Conservation (phyloP, 2,888 invertebrate genomes). For the Sinohyriopsis cumingii region DNA sequence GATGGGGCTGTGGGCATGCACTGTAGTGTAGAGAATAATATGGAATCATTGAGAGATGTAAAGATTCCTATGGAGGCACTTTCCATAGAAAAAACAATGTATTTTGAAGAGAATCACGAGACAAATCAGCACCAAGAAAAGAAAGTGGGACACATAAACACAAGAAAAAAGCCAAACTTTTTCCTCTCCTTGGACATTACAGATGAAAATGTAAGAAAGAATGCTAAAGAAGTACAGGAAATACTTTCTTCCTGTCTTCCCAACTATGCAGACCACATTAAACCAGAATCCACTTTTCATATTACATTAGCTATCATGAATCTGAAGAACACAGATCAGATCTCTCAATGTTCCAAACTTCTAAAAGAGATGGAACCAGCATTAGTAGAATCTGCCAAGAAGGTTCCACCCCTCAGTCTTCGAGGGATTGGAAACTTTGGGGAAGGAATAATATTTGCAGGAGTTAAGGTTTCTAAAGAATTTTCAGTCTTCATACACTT, state of each 20-base stretch:
- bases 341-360: constrained; percentile 46
- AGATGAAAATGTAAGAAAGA: constrained; percentile 50
- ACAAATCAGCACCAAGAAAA: not conserved
- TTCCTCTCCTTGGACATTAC: constrained; percentile 70
- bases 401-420: constrained; percentile 47
- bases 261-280: constrained; percentile 59
- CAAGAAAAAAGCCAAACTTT: constrained; percentile 48
- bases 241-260: constrained; percentile 63
- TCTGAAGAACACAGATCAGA: constrained; percentile 59
- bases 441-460: constrained; percentile 68
- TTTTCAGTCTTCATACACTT: constrained; percentile 62
- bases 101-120: not conserved
- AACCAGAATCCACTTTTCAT: constrained; percentile 66
- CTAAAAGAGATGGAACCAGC: constrained; percentile 43
- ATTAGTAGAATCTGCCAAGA: constrained; percentile 37
- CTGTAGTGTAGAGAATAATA: constrained; percentile 3
- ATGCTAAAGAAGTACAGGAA: constrained; percentile 60
- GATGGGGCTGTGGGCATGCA: constrained; percentile 8
- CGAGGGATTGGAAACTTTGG: constrained; percentile 67
- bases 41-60: constrained; percentile 6
- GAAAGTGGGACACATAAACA: constrained; percentile 14
- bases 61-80: not conserved
- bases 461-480: constrained; percentile 56
- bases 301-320: constrained; percentile 70
- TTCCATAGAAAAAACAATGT: not conserved